Evolutionary conservation across 2,888 invertebrate species (phyloP).

Genomic region (Loripinus fragilis): DNA sequence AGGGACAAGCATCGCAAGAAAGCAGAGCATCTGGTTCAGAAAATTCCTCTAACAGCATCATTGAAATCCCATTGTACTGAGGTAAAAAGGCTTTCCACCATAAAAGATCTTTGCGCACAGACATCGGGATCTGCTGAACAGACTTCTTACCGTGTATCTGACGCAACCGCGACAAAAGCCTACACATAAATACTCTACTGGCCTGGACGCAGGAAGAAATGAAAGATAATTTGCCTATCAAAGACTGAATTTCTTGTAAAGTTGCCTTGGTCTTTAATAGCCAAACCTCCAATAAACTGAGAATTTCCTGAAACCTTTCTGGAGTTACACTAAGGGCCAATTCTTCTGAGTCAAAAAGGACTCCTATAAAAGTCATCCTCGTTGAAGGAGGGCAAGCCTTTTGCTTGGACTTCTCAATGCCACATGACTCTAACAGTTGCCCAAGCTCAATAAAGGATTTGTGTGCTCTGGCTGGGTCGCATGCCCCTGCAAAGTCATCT

Average conservation of each 20-base stretch:
- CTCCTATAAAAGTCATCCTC: background rate
- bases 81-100: background rate
- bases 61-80: background rate
- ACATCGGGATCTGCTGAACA: background rate
- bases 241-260: background rate
- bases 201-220: background rate
- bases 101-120: background rate
- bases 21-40: background rate
- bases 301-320: background rate
- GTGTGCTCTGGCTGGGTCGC: background rate
- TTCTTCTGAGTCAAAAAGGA: background rate
- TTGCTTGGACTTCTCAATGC: background rate
- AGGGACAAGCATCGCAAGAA: background rate
- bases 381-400: background rate
- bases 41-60: background rate
- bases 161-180: background rate
- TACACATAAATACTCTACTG: background rate
- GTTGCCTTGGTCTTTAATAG: background rate
- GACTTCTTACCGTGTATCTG: background rate
- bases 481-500: background rate
- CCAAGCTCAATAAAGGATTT: background rate
- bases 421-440: background rate
- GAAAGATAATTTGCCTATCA: background rate
- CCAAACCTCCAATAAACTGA: background rate
- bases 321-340: background rate